Percentiles rank a stretch among this genome's conserved stretches.
These are phyloP conservation scores for Belgica antarctica DNA, from an alignment of 2,888 invertebrate genomes.

Conservation along the genomic window DNA sequence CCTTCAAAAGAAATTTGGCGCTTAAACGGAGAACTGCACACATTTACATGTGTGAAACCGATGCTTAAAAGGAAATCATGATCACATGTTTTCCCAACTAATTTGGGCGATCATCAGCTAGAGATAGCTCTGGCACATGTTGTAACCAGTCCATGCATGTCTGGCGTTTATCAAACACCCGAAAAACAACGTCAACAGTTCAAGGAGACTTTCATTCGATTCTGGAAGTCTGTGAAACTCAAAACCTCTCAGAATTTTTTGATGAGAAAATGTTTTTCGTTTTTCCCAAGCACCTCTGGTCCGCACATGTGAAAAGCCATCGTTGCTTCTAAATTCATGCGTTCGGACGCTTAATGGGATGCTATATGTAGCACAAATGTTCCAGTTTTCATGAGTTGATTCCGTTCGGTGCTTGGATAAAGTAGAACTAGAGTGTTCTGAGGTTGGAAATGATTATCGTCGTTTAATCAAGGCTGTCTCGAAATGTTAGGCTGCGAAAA, in stretches of 20 bases:
- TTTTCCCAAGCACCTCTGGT: slow-evolving; percentile 39
- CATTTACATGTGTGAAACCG: slow-evolving; percentile 18
- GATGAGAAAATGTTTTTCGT: slow-evolving; percentile 40
- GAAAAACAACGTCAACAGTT: slow-evolving; percentile 8
- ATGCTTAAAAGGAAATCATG: slow-evolving; percentile 34
- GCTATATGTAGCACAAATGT: slow-evolving; percentile 42
- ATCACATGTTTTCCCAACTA: slow-evolving; percentile 36
- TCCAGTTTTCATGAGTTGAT: slow-evolving; percentile 16
- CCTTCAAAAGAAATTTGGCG: background rate
- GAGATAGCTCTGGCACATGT: slow-evolving; percentile 38
- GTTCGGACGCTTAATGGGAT: slow-evolving; percentile 33
- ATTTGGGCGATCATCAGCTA: background rate
- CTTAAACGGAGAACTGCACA: too few relatives aligned
- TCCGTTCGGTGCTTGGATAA: background rate
- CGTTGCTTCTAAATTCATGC: background rate
- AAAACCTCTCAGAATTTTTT: background rate
- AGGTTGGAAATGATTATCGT: too few relatives aligned
- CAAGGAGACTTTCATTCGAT: background rate
- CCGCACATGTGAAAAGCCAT: slow-evolving; percentile 34
- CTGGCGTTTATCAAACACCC: slow-evolving; percentile 40
- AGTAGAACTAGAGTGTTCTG: background rate
- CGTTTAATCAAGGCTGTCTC: too few relatives aligned
- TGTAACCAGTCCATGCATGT: slow-evolving; percentile 36
- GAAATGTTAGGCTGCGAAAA: too few relatives aligned
- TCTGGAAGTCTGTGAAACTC: too few relatives aligned